These are phyloP conservation scores for Gymnobelideus leadbeateri DNA, from an alignment of 2,113 vertebrate species.

Conservation along the genomic window DNA sequence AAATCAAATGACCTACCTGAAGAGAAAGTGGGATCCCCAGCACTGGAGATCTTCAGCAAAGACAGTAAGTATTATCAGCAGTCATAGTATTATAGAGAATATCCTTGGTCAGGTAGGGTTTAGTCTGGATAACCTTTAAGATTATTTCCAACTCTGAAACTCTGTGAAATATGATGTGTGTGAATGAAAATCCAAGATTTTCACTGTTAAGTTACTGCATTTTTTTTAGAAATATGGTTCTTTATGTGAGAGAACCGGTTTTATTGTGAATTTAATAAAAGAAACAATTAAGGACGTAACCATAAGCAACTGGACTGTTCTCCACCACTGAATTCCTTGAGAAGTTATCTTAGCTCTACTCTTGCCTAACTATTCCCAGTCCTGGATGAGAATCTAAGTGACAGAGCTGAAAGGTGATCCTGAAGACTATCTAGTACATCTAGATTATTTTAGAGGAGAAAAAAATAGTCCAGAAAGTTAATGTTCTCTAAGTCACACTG, in stretches of 20 bases:
- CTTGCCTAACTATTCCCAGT: neutral
- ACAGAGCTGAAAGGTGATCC: neutral
- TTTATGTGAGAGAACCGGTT: conserved; percentile 10
- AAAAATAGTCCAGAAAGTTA: neutral
- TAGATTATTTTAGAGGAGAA: neutral
- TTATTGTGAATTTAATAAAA: neutral
- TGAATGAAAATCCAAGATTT: conserved; percentile 7
- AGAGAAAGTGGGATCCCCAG: neutral
- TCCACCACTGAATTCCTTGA: neutral
- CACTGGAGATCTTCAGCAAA: neutral
- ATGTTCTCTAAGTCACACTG: neutral
- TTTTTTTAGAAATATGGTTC: conserved; percentile 41
- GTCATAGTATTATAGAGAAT: neutral
- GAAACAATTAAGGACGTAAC: neutral
- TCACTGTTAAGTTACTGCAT: conserved; percentile 29
- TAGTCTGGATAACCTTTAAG: neutral
- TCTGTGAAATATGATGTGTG: no score
- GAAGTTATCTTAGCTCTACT: neutral
- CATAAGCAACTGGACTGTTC: neutral
- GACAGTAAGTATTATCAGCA: neutral
- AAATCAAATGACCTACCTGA: neutral
- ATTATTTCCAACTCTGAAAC: neutral
- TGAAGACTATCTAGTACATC: neutral
- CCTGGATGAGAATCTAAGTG: neutral
- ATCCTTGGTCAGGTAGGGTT: neutral